phyloP scores from a whole-genome alignment of 2,113 vertebrate genomes.

The Gavialis gangeticus region DNA sequence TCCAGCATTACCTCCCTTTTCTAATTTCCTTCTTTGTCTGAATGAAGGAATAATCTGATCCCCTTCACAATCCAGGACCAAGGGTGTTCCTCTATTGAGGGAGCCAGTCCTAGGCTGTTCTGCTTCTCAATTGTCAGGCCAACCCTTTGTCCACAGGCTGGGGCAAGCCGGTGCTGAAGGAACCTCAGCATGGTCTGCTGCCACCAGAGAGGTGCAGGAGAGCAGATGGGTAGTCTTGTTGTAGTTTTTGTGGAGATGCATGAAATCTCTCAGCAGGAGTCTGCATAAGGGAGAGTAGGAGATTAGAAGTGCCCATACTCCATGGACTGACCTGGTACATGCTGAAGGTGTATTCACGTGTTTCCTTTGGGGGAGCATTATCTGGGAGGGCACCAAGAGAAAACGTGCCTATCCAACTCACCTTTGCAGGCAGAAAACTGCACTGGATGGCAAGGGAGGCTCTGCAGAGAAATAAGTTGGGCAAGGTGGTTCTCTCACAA shows the following conservation, averaged over 20 bases:
- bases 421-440: slow-evolving; percentile 56
- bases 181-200: background rate
- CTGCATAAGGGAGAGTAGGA: background rate
- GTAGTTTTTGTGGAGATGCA: background rate
- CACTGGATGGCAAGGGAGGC: slow-evolving; percentile 30
- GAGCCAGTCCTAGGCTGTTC: background rate
- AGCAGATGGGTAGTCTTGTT: background rate
- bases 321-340: background rate
- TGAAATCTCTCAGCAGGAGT: accelerated
- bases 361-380: accelerated
- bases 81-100: too few relatives aligned
- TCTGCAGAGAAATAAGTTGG: slow-evolving; percentile 40
- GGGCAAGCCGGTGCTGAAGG: background rate
- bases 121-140: background rate
- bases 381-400: background rate
- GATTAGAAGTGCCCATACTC: background rate
- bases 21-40: background rate
- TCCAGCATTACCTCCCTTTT: background rate
- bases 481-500: slow-evolving; percentile 70
- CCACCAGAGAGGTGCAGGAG: background rate
- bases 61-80: background rate
- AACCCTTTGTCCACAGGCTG: background rate
- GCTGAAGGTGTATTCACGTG: background rate
- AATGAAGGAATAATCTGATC: background rate
- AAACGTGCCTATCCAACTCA: background rate